A percentile compares a stretch with the other conserved stretches of the same genome.
phyloP scores from a whole-genome alignment of 2,113 vertebrate genomes.

The Epinephelus fuscoguttatus region DNA sequence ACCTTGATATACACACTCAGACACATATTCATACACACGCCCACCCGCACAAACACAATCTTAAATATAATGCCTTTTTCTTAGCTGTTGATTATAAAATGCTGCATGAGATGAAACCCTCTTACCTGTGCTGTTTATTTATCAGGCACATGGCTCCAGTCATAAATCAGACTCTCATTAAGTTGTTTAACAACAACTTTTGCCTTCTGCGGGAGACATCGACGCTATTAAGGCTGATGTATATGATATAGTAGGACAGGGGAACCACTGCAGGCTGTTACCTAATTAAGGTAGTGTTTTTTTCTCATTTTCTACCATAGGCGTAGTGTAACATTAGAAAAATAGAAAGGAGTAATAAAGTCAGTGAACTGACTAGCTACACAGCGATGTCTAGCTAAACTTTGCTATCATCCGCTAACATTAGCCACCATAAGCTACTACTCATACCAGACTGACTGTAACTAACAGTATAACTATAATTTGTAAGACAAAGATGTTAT shows the following conservation, averaged over 20 bases:
- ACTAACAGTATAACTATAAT: neutral
- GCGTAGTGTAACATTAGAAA: neutral
- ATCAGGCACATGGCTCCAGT: conserved; percentile 45
- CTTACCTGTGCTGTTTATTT: conserved; percentile 64
- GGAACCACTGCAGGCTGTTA: conserved; percentile 19
- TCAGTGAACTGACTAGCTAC: neutral
- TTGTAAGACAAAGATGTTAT: neutral
- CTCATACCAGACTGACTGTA: neutral
- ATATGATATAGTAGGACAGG: conserved; percentile 41
- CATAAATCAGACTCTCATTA: conserved; percentile 77
- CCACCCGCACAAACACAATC: conserved; percentile 2
- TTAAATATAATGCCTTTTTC: conserved; percentile 29
- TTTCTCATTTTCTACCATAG: too few relatives aligned
- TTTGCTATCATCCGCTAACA: neutral
- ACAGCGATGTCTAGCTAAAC: neutral
- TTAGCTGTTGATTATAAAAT: conserved; percentile 59
- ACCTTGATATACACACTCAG: neutral
- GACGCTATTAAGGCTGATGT: conserved; percentile 62
- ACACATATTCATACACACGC: neutral
- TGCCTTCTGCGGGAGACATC: conserved; percentile 60
- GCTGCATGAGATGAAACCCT: conserved; percentile 46
- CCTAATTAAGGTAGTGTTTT: conserved; percentile 31
- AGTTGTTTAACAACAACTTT: conserved; percentile 68
- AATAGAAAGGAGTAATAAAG: neutral
- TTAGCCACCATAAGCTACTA: too few relatives aligned